These are phyloP conservation scores for Ophioderma brevispina DNA, from an alignment of 35 echinoderm and acorn worm species.

Conservation along the genomic window DNA sequence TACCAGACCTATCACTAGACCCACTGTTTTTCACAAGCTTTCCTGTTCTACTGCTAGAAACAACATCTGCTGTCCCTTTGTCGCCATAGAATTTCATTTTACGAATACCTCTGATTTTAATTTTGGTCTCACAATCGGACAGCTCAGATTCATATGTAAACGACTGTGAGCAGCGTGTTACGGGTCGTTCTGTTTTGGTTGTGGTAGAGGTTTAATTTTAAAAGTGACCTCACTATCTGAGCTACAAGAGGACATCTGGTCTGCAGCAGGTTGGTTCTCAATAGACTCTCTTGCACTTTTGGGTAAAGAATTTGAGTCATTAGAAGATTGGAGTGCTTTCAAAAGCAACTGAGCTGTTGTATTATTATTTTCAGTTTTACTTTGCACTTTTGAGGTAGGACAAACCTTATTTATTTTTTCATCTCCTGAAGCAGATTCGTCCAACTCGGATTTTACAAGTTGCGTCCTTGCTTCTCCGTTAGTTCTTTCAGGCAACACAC, in stretches of 20 bases:
- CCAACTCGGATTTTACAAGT: too few species aligned
- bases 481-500: not conserved
- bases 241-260: conserved; percentile 32
- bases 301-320: too few species aligned
- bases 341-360: not conserved
- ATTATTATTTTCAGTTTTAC: not conserved
- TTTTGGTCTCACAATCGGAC: conserved; percentile 86
- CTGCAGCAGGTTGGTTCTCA: not conserved
- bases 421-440: not conserved
- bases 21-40: not conserved
- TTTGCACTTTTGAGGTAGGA: not conserved
- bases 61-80: not conserved
- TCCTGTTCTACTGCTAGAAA: not conserved
- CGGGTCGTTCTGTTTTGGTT: conserved; percentile 14
- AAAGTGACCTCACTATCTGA: conserved; percentile 73
- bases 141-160: conserved; percentile 86
- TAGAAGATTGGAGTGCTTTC: not conserved
- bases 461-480: not conserved
- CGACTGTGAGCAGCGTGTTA: not conserved
- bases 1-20: not conserved
- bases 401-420: not conserved
- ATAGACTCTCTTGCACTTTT: too few species aligned
- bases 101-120: conserved; percentile 80
- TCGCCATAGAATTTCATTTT: conserved; percentile 1
- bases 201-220: conserved; percentile 37